A percentile compares a stretch with the other conserved stretches of the same genome.
phyloP scores from a whole-genome alignment of 1,140 invertebrate species.

The Brachystomella parvula region DNA sequence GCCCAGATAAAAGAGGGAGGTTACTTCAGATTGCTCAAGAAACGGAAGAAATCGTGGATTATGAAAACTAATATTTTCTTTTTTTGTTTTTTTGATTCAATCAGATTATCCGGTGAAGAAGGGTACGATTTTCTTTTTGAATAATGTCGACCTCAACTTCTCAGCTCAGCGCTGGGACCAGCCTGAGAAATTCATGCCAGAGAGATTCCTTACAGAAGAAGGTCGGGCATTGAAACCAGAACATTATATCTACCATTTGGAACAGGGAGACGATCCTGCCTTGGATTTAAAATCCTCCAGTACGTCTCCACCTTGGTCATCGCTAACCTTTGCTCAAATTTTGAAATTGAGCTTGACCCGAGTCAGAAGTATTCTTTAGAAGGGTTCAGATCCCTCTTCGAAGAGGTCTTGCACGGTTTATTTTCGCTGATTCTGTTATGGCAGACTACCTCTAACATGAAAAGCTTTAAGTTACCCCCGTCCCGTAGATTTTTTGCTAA shows the following conservation, averaged over 20 bases:
- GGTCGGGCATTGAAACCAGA: conserved; percentile 44
- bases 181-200: conserved; percentile 61
- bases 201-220: conserved; percentile 55
- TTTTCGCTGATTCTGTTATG: too few relatives aligned
- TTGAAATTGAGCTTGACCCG: conserved; percentile 54
- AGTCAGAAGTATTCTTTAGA: conserved; percentile 43
- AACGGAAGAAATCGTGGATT: background rate
- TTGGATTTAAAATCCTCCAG: conserved; percentile 75
- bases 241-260: conserved; percentile 79
- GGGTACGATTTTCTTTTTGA: conserved; percentile 75
- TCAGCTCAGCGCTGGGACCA: conserved; percentile 63
- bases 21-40: too few relatives aligned
- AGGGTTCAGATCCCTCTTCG: too few relatives aligned
- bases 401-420: too few relatives aligned
- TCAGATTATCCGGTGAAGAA: conserved; percentile 62
- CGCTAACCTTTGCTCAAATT: conserved; percentile 64
- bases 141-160: conserved; percentile 77
- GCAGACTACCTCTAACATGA: too few relatives aligned
- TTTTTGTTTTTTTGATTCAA: too few relatives aligned
- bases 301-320: conserved; percentile 64
- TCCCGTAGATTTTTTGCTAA: too few relatives aligned
- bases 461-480: too few relatives aligned
- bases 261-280: conserved; percentile 72
- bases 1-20: background rate
- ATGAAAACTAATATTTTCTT: conserved; percentile 9